A percentile compares a stretch with the other conserved stretches of the same genome.
phyloP scores from a whole-genome alignment of 2,888 invertebrate species.

The Philereme transversata region DNA sequence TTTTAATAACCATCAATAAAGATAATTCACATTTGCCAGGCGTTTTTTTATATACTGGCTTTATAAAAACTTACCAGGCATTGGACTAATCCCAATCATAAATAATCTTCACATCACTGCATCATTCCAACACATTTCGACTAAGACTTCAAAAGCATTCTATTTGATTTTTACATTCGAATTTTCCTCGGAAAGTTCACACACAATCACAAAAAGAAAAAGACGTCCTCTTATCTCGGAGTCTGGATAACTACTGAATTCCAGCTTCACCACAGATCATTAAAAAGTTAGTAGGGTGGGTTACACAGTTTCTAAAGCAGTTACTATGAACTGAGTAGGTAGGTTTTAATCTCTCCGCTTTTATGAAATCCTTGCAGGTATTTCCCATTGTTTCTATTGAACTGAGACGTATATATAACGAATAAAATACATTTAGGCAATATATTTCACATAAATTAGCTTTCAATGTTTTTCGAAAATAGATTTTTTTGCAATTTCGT shows the following conservation, averaged over 20 bases:
- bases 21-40: no score
- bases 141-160: constrained; percentile 2
- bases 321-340: neutral
- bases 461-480: no score
- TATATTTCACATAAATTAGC: no score
- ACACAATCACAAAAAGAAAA: neutral
- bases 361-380: no score
- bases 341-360: no score
- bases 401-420: no score
- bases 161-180: constrained; percentile 12
- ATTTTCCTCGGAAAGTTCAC: constrained; percentile 26
- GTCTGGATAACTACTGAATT: constrained; percentile 30
- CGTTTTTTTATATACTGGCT: no score
- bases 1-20: no score
- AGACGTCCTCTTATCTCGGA: constrained; percentile 25
- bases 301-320: constrained; percentile 1
- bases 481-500: no score
- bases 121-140: neutral
- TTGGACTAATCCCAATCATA: constrained; percentile 40
- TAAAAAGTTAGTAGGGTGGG: constrained; percentile 7
- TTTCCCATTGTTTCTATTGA: no score
- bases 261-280: constrained; percentile 20
- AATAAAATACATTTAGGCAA: no score
- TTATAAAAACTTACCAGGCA: constrained; percentile 49
- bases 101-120: constrained; percentile 45